Conservation (phyloP, 2,888 invertebrate species). For the Stratiomys singularior region DNA sequence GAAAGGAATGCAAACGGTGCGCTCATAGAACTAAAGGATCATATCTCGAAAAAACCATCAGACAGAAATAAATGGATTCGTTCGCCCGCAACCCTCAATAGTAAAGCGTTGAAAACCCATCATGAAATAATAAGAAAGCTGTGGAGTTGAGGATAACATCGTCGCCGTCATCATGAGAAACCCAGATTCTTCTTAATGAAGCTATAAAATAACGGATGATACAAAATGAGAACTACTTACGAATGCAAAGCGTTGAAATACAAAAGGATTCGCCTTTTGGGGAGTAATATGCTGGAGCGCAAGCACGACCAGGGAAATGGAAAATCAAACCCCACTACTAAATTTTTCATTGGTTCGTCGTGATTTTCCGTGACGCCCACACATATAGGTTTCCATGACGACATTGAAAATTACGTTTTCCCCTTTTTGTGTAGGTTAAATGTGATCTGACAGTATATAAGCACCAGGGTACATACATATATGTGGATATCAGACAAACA, state of each 20-base stretch:
- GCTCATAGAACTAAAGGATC: neutral
- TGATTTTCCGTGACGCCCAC: slow-evolving; percentile 62
- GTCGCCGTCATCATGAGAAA: neutral
- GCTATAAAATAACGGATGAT: slow-evolving; percentile 32
- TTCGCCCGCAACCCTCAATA: neutral
- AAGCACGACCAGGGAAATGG: slow-evolving; percentile 55
- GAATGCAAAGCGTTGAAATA: slow-evolving; percentile 13
- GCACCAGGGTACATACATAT: neutral
- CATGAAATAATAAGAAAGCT: neutral
- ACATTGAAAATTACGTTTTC: slow-evolving; percentile 49
- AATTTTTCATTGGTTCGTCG: slow-evolving; percentile 67
- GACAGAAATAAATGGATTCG: slow-evolving; percentile 18
- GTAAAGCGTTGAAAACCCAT: slow-evolving; percentile 11
- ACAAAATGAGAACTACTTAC: slow-evolving; percentile 28
- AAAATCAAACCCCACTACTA: slow-evolving; percentile 66
- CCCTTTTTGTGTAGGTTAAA: slow-evolving; percentile 30
- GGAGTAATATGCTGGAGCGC: slow-evolving; percentile 21
- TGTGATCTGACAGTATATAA: neutral
- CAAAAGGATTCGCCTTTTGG: slow-evolving; percentile 23
- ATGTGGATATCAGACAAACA: neutral
- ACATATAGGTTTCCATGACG: slow-evolving; percentile 52
- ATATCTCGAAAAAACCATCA: slow-evolving; percentile 15
- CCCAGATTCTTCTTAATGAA: slow-evolving; percentile 39
- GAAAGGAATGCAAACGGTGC: neutral
- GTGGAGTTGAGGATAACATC: neutral